Base-by-base conservation (phyloP, 2,797 vertebrate genomes). In the Acestrorhynchus altus region DNA sequence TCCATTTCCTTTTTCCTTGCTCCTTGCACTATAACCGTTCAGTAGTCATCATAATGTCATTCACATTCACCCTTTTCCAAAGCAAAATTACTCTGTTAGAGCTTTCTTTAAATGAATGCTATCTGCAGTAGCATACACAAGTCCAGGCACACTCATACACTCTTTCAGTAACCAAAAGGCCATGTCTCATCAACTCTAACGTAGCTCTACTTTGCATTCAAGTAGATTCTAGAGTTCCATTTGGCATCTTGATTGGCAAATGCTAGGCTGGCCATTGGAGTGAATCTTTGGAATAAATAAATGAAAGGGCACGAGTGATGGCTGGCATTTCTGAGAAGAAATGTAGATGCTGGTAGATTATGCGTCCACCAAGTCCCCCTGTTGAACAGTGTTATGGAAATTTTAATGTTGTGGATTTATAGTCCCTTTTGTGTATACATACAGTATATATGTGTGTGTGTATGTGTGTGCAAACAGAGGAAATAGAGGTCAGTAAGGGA, bases 191-290 rank as follows among this genome's bases (percentile, higher is more conserved):
- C 65, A 16, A 61, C 47, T 31, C 60, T 39, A 20, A 67, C 20
- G 64, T 39, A 24, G 40, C 75, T 76, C 63, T 59, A n/a, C 22
- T 60, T 22, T n/a, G 22, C 31, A 71, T 80, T 46, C 54, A 42
- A 16, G 65, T 57, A 31, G 40, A 44, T 70, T 49, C 0, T 59
- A 31, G 57, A 56, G 56, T 76, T 82, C 76, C 78, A 42, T 70
- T 46, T 9, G 65, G 52, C 24, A 26, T 54, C 28, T n/a, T 85
- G 84, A 90, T 65, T 84, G 86, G 83, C 85, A 90, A 76, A 82
- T 74, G 63, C 61, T 73, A 64, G 70, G 72, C 47, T 39, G 80
- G 72, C 67, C 69, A 68, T 65, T 77, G 40, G 71, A 78, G 40
- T 72, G 59, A 65, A 52, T 40, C 44, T 63, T 54, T 11, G 47